Base-by-base conservation (phyloP, 2,888 invertebrate species). In the Mesorhabditis sp. region DNA sequence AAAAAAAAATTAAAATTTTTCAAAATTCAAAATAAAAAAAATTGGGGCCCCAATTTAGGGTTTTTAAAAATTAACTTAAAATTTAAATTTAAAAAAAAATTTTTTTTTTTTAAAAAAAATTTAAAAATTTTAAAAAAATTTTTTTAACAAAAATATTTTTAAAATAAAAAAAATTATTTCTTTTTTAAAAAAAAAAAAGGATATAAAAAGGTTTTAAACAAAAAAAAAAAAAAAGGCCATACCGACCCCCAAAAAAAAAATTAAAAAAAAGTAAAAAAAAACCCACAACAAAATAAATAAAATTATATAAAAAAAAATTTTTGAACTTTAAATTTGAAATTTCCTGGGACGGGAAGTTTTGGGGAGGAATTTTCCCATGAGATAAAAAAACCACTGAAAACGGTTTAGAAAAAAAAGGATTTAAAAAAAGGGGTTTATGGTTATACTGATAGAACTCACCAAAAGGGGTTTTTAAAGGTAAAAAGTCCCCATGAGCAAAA, bases 201-300 rank as follows among this genome's bases (percentile, higher is more conserved):
- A 73, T 86, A 74, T 83, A 80, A 65, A 74, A 63, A 78, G 67
- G 43, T 75, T 69, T 62, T n/a, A 78, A 43, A 62, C 73, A 72
- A 7, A 67, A 64, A 45, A 74, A 74, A 70, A 72, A 76, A 41
- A 74, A 73, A 41, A 74, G 45, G 74, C 74, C 75, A 72, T 73
- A 75, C n/a, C 64, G 71, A 70, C 71, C 74, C 58, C 76, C 72
- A 73, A 76, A 73, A 64, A 74, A 50, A 67, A 74, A 76, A 13
- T 66, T n/a, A 78, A 78, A 86, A 84, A 76, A 82, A 76, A 76
- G 50, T 84, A 83, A 71, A 83, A 85, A 68, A 74, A 72, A 80
- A 83, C 86, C 67, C 81, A 85, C 68, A 74, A 70, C 41, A 80
- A 80, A 87, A 72, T 86, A 85, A 74, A 86, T 80, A 72, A 84